A percentile compares a stretch with the other conserved stretches of the same genome.
Conservation (phyloP, 2,113 vertebrate genomes). For the Sterna hirundo region DNA sequence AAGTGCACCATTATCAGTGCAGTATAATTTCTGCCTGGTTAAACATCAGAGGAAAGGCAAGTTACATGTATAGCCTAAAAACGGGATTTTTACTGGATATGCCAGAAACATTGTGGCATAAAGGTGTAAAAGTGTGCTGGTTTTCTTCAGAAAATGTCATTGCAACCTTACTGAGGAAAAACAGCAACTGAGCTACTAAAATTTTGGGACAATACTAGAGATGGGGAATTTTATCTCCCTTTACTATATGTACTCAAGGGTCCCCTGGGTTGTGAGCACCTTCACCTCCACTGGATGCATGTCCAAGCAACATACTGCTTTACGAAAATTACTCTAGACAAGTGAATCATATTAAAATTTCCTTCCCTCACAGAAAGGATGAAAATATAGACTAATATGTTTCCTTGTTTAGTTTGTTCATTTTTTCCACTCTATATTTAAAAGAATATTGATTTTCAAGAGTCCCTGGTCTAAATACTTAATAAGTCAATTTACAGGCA, state of each 20-base stretch:
- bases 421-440: neutral
- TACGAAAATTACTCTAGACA: neutral
- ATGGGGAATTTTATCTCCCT: neutral
- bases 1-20: neutral
- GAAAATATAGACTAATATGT: neutral
- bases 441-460: neutral
- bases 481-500: neutral
- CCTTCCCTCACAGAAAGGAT: neutral
- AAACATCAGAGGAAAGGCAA: neutral
- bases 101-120: neutral
- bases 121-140: neutral
- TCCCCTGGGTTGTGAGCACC: neutral
- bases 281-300: neutral
- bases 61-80: neutral
- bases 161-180: neutral
- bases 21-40: neutral
- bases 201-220: neutral
- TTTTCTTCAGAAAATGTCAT: neutral
- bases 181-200: neutral
- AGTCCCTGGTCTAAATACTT: neutral
- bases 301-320: neutral
- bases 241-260: neutral
- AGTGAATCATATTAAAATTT: neutral
- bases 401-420: neutral
- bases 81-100: neutral